Base-by-base conservation (phyloP, 2,888 invertebrate species). In the Lepidonotus clava region DNA sequence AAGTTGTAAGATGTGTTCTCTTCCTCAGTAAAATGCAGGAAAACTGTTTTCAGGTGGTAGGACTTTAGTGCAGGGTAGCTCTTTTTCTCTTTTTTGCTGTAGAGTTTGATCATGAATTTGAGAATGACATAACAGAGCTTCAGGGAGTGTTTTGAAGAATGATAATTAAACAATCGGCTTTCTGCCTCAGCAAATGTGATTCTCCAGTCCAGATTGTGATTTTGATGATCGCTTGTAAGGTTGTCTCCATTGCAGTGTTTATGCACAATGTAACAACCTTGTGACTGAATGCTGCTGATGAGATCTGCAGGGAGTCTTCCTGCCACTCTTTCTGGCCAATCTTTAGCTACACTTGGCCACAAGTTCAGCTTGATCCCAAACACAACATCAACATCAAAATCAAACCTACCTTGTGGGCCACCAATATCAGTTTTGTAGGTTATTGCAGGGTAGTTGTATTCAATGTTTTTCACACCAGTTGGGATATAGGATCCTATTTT, bases 331-430 rank as follows among this genome's bases (percentile, higher is more conserved):
- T 21, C n/a, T 36, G 36, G 76, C 76, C 76, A 76, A 5, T 2
- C 1, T 38, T 4, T 34, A 40, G 76, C 76, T 18, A 5, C 76
- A 4, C 38, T 24, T 8, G 76, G 76, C 76, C 76, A 76, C 18
- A 76, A 40, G 6, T 14, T 36, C n/a, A 76, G 1, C 28, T 76
- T 76, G 24, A 76, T 76, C 11, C 76, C 76, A 36, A 36, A 76
- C 36, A 76, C 76, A 1, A 76, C 40, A 40, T 76, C 76, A 34
- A 76, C 76, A 76, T 76, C 76, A 34, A 76, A 76, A n/a, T 36
- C 28, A 34, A 40, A 76, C 21, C 24, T 76, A 1, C 76, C 76
- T 24, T 76, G 76, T 5, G 76, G 76, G 28, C 76, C 76, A 18
- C 21, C 18, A 14, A 76, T 36, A 1, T 14, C 21, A 6, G 38